Evolutionary conservation across 2,888 invertebrate species (phyloP).

Genomic region (Phorcus lineatus): DNA sequence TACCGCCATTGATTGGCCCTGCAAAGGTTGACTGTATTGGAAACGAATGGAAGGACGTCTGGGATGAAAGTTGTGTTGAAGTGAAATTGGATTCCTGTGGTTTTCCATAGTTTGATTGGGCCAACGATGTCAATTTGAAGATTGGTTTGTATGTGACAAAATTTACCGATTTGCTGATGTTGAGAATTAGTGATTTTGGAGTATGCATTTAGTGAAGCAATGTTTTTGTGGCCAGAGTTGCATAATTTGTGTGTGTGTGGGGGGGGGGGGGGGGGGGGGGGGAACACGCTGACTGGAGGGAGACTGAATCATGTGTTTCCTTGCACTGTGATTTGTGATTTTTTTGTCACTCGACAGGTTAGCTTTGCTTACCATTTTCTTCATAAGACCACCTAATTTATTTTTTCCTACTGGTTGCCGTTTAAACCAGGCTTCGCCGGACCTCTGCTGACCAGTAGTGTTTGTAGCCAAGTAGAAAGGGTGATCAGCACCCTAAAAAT

Average conservation of each 20-base stretch:
- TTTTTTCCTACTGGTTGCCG: conserved; percentile 28
- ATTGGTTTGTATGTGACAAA: background rate
- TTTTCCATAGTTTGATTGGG: no score
- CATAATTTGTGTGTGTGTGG: conserved; percentile 34
- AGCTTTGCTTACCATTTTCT: conserved; percentile 23
- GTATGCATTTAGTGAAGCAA: conserved; percentile 30
- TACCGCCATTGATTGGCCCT: no score
- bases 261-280: no score
- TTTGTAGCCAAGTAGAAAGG: conserved; percentile 37
- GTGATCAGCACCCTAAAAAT: background rate
- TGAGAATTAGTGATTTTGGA: background rate
- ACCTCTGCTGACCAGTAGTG: conserved; percentile 26
- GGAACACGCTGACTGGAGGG: conserved; percentile 31
- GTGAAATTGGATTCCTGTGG: no score
- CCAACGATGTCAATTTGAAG: no score
- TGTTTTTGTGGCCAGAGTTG: conserved; percentile 33
- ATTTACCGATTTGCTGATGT: background rate
- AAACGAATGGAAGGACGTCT: no score
- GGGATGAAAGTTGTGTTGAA: no score
- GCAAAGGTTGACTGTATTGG: no score
- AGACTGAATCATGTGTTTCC: conserved; percentile 35
- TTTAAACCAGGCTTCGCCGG: conserved; percentile 29
- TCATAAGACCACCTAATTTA: conserved; percentile 28
- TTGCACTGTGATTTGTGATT: conserved; percentile 32
- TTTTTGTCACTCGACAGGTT: conserved; percentile 17